phyloP scores from a whole-genome alignment of 37 sponge, comb jelly and placozoan genomes.

The Oopsacas minuta region DNA sequence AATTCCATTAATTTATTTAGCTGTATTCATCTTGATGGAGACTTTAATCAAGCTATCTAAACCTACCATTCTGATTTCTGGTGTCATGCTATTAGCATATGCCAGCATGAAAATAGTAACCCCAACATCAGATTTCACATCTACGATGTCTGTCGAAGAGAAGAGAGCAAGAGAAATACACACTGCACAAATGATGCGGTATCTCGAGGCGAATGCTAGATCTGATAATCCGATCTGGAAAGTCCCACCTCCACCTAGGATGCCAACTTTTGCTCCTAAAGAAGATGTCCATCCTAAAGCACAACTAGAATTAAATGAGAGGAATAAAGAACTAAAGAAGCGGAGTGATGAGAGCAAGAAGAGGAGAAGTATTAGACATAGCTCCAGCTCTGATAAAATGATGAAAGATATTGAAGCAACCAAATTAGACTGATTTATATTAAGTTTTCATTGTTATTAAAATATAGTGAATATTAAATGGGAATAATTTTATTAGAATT shows the following conservation, averaged over 20 bases:
- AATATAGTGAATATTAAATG: too few relatives aligned
- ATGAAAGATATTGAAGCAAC: too few relatives aligned
- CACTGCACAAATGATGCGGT: background rate
- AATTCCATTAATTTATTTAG: too few relatives aligned
- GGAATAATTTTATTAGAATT: too few relatives aligned
- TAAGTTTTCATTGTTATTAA: too few relatives aligned
- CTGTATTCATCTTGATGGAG: too few relatives aligned
- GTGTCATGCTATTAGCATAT: background rate
- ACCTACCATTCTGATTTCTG: background rate
- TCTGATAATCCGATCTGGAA: conserved; percentile 2
- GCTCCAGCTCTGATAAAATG: background rate
- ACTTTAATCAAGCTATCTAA: background rate
- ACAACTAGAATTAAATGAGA: background rate
- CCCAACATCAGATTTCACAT: background rate
- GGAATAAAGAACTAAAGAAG: conserved; percentile 1
- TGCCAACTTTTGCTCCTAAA: background rate
- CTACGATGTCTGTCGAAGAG: background rate
- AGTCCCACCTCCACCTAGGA: background rate
- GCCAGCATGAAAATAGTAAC: background rate
- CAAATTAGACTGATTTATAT: too few relatives aligned
- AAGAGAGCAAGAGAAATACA: background rate
- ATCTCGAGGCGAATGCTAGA: background rate
- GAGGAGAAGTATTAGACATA: background rate
- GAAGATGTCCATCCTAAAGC: background rate
- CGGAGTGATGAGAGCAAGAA: background rate